Percentiles rank a stretch among this genome's conserved stretches.
These are phyloP conservation scores for Metallyticus violacea DNA, from an alignment of 2,888 invertebrate genomes.

Conservation along the genomic window DNA sequence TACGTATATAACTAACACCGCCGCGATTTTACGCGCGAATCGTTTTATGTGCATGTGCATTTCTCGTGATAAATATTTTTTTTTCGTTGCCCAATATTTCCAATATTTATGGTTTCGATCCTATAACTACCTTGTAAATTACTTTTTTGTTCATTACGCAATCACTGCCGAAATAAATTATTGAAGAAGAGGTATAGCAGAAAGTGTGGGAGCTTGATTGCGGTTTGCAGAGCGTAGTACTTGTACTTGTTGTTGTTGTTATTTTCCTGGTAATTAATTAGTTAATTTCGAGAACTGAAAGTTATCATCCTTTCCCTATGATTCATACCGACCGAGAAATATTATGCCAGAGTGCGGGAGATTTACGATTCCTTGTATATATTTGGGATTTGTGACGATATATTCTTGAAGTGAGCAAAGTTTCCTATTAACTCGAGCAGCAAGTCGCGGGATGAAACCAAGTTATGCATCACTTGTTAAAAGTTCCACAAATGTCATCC, in stretches of 20 bases:
- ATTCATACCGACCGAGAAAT: slow-evolving; percentile 1
- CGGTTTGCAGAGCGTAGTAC: not conserved
- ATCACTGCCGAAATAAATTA: slow-evolving; percentile 10
- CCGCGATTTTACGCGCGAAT: slow-evolving; percentile 10
- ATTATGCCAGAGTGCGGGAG: not conserved
- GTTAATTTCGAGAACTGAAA: slow-evolving; percentile 4
- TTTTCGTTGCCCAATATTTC: slow-evolving; percentile 7
- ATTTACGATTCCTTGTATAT: not conserved
- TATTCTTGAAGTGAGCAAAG: not conserved
- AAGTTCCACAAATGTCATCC: not conserved
- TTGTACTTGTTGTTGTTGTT: not conserved
- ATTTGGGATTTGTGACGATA: not conserved
- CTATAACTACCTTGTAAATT: slow-evolving; percentile 26
- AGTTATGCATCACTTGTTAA: too few relatives aligned
- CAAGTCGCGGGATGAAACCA: not conserved
- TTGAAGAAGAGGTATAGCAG: not conserved
- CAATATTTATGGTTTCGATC: slow-evolving; percentile 20
- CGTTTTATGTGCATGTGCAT: slow-evolving; percentile 8
- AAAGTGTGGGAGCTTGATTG: not conserved
- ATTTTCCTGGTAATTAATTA: slow-evolving; percentile 1
- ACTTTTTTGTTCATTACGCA: slow-evolving; percentile 22
- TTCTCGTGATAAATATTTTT: slow-evolving; percentile 16
- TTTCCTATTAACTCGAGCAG: not conserved
- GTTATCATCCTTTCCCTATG: not conserved
- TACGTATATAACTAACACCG: not conserved